Percentiles rank a stretch among this genome's conserved stretches.
Conservation (phyloP, 2,113 vertebrate genomes). For the Onychorhynchus coronatus region DNA sequence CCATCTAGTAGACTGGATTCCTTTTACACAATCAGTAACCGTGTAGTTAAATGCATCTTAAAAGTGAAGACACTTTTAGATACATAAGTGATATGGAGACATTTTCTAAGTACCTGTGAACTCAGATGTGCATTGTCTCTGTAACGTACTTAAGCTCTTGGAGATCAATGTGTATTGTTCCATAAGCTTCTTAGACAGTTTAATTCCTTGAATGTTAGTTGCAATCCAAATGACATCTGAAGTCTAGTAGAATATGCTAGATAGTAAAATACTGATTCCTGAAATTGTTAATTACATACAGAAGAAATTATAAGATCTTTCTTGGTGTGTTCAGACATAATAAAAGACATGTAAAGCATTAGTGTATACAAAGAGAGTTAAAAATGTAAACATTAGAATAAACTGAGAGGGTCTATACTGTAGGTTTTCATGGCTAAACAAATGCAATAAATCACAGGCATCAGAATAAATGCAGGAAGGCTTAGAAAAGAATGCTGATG, state of each 20-base stretch:
- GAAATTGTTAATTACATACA: background rate
- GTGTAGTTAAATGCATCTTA: background rate
- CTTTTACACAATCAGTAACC: background rate
- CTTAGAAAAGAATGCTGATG: background rate
- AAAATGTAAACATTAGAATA: background rate
- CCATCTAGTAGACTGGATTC: background rate
- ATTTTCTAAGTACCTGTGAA: background rate
- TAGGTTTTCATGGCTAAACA: background rate
- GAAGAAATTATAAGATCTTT: background rate
- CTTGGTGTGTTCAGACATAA: background rate
- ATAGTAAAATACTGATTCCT: background rate
- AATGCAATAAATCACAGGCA: background rate
- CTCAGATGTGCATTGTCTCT: background rate
- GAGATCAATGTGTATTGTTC: slow-evolving; percentile 8
- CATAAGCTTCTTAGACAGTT: background rate
- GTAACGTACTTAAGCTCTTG: background rate
- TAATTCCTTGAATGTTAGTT: background rate
- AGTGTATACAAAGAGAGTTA: background rate
- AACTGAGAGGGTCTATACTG: background rate
- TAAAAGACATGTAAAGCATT: background rate
- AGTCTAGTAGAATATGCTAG: background rate
- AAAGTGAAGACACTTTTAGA: background rate
- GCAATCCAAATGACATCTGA: background rate
- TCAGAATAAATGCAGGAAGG: background rate
- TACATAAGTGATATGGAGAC: background rate